A percentile compares a stretch with the other conserved stretches of the same genome.
Conservation (phyloP, 53 echinoderm and acorn worm genomes). For the Echinometra lucunter region DNA sequence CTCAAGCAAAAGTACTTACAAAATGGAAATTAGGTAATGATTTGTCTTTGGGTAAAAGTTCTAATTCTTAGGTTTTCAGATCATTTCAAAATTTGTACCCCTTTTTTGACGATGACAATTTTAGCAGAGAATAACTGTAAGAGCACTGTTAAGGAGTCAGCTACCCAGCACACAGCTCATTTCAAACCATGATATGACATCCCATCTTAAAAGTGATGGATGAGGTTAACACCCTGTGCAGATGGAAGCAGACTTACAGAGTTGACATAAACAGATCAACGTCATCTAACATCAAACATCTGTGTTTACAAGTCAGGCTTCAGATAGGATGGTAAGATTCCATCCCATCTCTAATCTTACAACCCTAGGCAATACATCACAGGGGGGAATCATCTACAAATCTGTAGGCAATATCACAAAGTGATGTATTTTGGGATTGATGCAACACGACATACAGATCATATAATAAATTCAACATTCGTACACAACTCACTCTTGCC, state of each 20-base stretch:
- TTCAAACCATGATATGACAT: background rate
- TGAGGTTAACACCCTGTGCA: background rate
- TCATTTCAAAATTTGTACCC: too few species aligned
- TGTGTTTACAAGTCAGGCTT: constrained; percentile 46
- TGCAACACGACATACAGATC: constrained; percentile 25
- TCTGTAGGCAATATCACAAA: constrained; percentile 21
- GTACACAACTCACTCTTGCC: background rate
- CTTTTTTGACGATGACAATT: too few species aligned
- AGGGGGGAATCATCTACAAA: background rate
- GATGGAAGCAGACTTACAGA: background rate
- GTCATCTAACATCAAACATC: constrained; percentile 34
- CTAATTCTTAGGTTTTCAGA: too few species aligned
- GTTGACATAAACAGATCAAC: constrained; percentile 39
- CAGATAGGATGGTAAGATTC: background rate
- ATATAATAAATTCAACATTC: constrained; percentile 40
- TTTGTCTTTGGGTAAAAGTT: too few species aligned
- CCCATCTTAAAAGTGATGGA: background rate
- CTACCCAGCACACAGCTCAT: background rate
- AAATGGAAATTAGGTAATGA: background rate
- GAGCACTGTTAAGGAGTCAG: too few species aligned
- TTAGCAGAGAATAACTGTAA: too few species aligned
- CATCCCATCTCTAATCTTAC: background rate
- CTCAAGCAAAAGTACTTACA: background rate
- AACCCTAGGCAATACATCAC: background rate
- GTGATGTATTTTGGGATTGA: constrained; percentile 27